phyloP scores from a whole-genome alignment of 2,888 invertebrate species.

The Tenthredo distinguenda region DNA sequence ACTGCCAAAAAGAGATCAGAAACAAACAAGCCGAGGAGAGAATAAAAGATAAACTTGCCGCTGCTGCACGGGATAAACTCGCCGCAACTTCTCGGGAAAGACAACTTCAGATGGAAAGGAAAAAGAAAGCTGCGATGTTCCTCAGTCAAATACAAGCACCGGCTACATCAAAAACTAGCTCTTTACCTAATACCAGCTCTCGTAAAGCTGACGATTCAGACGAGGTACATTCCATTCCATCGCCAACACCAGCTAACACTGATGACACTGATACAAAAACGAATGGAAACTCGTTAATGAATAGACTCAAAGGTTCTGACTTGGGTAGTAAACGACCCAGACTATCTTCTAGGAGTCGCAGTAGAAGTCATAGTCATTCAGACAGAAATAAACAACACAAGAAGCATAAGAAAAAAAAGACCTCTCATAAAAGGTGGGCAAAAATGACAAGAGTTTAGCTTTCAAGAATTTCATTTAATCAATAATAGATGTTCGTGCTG shows the following conservation, averaged over 20 bases:
- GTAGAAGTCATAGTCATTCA: constrained; percentile 66
- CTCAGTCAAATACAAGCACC: constrained; percentile 80
- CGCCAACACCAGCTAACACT: constrained; percentile 66
- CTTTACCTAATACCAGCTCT: constrained; percentile 36
- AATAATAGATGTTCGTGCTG: background rate
- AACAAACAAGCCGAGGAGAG: constrained; percentile 79
- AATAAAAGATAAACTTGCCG: constrained; percentile 81
- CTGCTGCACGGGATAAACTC: constrained; percentile 80
- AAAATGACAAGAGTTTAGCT: background rate
- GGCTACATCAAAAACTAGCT: constrained; percentile 55
- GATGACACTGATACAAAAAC: constrained; percentile 61
- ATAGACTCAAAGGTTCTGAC: constrained; percentile 71
- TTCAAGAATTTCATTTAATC: background rate
- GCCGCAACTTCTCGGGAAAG: constrained; percentile 76
- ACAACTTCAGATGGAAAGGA: constrained; percentile 86
- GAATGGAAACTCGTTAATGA: constrained; percentile 70
- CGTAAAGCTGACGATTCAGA: constrained; percentile 68
- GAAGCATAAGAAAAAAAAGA: constrained; percentile 78
- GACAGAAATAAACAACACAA: constrained; percentile 75
- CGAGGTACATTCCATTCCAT: constrained; percentile 72
- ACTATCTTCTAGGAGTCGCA: constrained; percentile 71
- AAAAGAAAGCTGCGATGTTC: constrained; percentile 91
- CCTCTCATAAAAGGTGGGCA: constrained; percentile 78
- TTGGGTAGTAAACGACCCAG: constrained; percentile 70
- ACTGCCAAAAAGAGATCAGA: constrained; percentile 72